phyloP scores from a whole-genome alignment of 2,113 vertebrate genomes.

The Phoenicopterus ruber region DNA sequence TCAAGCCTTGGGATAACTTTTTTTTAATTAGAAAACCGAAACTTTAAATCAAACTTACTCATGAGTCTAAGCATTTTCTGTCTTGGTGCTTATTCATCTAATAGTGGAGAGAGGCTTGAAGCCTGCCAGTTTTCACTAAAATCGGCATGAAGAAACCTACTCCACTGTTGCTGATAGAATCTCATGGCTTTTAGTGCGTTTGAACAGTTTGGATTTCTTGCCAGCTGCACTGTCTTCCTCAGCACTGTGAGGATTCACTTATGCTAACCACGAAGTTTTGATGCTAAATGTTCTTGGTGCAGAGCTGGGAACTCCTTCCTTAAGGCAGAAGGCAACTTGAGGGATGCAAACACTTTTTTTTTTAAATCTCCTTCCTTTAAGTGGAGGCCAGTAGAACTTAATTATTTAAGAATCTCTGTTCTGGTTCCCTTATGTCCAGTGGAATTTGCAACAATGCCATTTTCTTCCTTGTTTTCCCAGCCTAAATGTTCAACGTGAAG shows the following conservation, averaged over 20 bases:
- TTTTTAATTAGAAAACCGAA: not conserved
- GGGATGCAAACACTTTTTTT: not conserved
- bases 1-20: not conserved
- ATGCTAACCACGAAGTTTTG: not conserved
- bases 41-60: not conserved
- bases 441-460: not conserved
- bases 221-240: not conserved
- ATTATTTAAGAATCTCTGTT: not conserved
- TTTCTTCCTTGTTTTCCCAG: not conserved
- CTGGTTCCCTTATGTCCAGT: not conserved
- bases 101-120: not conserved
- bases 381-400: not conserved
- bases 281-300: not conserved
- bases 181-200: not conserved
- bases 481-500: not conserved
- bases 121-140: not conserved
- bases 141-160: not conserved
- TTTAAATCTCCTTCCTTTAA: not conserved
- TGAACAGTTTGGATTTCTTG: not conserved
- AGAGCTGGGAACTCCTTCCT: not conserved
- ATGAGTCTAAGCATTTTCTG: not conserved
- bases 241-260: not conserved
- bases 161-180: not conserved
- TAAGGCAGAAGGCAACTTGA: not conserved
- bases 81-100: not conserved